These are phyloP conservation scores for Coboldia fuscipes DNA, from an alignment of 1,140 invertebrate species.

Conservation along the genomic window DNA sequence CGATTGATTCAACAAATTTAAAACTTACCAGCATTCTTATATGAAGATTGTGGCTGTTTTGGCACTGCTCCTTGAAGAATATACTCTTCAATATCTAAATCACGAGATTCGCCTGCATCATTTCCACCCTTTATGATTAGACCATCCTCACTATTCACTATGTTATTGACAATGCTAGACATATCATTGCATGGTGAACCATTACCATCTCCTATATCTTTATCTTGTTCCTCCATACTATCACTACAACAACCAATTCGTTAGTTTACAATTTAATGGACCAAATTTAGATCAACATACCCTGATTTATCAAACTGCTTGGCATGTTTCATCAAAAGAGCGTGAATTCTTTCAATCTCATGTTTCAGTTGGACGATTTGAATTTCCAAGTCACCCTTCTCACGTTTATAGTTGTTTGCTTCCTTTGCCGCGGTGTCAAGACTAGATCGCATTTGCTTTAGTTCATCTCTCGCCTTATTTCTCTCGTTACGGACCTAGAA, in stretches of 20 bases:
- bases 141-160: constrained; percentile 23
- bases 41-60: too few relatives aligned
- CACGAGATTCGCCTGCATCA: constrained; percentile 14
- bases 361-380: constrained; percentile 65
- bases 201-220: constrained; percentile 13
- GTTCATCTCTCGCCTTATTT: constrained; percentile 71
- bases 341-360: constrained; percentile 53
- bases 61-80: constrained; percentile 37
- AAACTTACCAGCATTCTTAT: background rate
- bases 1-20: background rate
- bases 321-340: constrained; percentile 41
- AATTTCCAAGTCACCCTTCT: constrained; percentile 55
- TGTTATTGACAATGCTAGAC: constrained; percentile 21
- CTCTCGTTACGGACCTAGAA: constrained; percentile 53
- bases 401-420: constrained; percentile 44
- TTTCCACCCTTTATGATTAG: constrained; percentile 10
- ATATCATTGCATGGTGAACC: constrained; percentile 20
- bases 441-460: constrained; percentile 56
- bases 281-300: constrained; percentile 4
- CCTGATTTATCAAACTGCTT: constrained; percentile 31
- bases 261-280: too few relatives aligned
- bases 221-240: constrained; percentile 15
- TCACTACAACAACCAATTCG: too few relatives aligned
- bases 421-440: constrained; percentile 63
- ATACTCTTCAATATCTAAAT: constrained; percentile 37